Percentiles rank a stretch among this genome's conserved stretches.
These are phyloP conservation scores for Caenorhabditis drosophilae DNA, from an alignment of 2,888 invertebrate genomes.

Conservation along the genomic window DNA sequence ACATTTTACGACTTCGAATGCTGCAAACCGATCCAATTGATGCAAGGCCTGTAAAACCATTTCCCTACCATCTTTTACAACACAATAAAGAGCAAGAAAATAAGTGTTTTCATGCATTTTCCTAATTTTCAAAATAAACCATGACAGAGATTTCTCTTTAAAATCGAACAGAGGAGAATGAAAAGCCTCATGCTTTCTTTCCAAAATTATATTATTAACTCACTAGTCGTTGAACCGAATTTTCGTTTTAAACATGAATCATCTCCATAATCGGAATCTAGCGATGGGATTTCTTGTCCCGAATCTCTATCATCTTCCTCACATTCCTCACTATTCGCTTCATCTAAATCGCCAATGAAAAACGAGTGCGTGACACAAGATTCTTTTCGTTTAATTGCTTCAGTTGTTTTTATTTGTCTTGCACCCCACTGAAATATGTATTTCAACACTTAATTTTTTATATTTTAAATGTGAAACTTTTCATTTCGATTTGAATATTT, in stretches of 20 bases:
- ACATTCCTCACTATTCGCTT: constrained; percentile 3
- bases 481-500: too few relatives aligned
- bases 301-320: constrained; percentile 23
- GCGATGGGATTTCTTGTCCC: constrained; percentile 27
- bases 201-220: constrained; percentile 10
- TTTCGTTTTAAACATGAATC: constrained; percentile 29
- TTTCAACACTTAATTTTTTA: not conserved
- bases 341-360: constrained; percentile 6
- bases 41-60: constrained; percentile 41
- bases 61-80: not conserved
- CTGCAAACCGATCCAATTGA: constrained; percentile 45
- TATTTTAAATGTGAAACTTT: constrained; percentile 10
- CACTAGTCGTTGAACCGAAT: constrained; percentile 32
- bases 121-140: too few relatives aligned
- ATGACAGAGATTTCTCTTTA: too few relatives aligned
- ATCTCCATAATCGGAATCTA: constrained; percentile 25
- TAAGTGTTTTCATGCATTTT: too few relatives aligned
- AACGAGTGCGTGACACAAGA: constrained; percentile 5
- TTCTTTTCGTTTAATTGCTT: constrained; percentile 45
- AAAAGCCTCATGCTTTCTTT: too few relatives aligned
- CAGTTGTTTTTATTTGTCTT: constrained; percentile 59
- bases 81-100: not conserved
- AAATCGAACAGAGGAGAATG: too few relatives aligned
- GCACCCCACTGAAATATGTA: constrained; percentile 62
- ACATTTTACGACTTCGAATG: constrained; percentile 34